Evolutionary conservation across 1,140 invertebrate species (phyloP), one percentile per base, ranked within the genome.

Genomic region (Lucilia cuprina): DNA sequence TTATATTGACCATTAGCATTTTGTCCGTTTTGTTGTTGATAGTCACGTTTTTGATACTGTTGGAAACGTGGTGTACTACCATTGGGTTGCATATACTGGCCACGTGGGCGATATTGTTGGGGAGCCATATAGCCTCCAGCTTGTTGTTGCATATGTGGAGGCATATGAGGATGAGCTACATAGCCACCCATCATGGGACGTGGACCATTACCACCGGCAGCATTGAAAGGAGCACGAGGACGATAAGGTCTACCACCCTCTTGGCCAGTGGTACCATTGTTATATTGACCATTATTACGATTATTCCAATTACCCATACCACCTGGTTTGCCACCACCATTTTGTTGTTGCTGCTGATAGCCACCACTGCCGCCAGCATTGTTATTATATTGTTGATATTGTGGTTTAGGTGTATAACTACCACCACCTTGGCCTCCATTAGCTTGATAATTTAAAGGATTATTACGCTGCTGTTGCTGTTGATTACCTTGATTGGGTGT

Each of bases 381-480:
- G 75, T 41, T 87, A 86, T 82, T 70, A n/a, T 89, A 87, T 84
- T 84, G 83, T 47, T 84, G 83, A 13, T 84, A 82, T 17, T 25
- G 34, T 13, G 70, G 85, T 30, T 88, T 90, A 35, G 83, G 82
- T 49, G 86, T 87, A 35, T 87, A 87, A 60, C 83, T 82, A 84
- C 88, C 87, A 84, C 19, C n/a, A 70, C n/a, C 19, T 85, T 86
- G 82, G 25, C 83, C 84, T 80, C 87, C 87, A 14, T 80, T 80
- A 2, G 89, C 89, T 82, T 90, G 89, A 84, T 90, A 90, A 85
- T 90, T 90, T 10, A 90, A 85, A 0, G 89, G 89, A 84, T 90
- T 90, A 75, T 74, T 86, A 77, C 89, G 89, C 78, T 90, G 89
- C 85, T 90, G 88, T 74, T 90, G 89, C 50, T 86, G 78, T n/a